Evolutionary conservation across 2,797 vertebrate genomes (phyloP).

Genomic region (Prunella strophiata): DNA sequence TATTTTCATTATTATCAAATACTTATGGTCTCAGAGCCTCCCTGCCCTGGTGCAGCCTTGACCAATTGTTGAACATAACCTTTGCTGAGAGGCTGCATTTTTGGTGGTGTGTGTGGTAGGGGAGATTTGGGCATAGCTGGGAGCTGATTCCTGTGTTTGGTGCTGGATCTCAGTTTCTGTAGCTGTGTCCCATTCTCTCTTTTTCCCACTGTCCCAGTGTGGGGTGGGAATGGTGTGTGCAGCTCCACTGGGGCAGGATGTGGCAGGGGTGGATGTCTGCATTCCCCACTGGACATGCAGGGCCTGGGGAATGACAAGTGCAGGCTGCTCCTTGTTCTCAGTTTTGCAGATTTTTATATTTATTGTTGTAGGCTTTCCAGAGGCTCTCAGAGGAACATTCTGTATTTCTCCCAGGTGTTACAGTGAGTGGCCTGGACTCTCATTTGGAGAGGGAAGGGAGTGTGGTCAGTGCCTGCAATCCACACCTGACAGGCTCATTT

Average conservation of each 20-base stretch:
- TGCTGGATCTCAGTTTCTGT: background rate
- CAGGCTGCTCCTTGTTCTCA: background rate
- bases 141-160: background rate
- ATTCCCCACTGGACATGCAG: background rate
- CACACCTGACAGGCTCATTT: background rate
- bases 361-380: background rate
- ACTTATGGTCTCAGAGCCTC: background rate
- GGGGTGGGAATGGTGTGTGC: background rate
- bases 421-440: background rate
- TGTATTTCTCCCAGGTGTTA: background rate
- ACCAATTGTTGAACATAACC: background rate
- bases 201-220: background rate
- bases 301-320: background rate
- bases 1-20: background rate
- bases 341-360: background rate
- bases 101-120: background rate
- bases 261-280: accelerated
- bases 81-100: background rate
- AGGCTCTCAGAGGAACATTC: background rate
- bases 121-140: background rate
- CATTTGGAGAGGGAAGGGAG: background rate
- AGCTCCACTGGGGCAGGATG: background rate
- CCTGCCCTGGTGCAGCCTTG: background rate
- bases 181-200: background rate
- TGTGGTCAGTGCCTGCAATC: background rate